phyloP scores from a whole-genome alignment of 2,888 invertebrate species.

The Andrena hattorfiana region DNA sequence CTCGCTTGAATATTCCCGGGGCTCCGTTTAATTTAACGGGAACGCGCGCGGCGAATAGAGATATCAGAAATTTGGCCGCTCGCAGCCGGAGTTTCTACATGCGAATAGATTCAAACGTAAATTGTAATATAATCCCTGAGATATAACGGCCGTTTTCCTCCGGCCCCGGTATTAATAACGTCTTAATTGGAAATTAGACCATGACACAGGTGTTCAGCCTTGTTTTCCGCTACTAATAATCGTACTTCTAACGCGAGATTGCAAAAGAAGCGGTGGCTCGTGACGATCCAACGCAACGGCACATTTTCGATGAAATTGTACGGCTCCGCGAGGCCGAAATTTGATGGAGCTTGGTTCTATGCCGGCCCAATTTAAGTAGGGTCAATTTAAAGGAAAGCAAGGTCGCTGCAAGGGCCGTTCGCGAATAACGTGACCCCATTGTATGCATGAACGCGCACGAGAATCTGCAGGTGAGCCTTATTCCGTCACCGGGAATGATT shows the following conservation, averaged over 20 bases:
- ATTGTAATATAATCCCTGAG: constrained; percentile 67
- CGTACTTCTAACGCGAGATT: background rate
- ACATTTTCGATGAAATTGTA: background rate
- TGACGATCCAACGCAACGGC: background rate
- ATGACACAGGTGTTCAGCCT: constrained; percentile 55
- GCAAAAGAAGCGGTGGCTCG: background rate
- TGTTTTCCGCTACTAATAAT: constrained; percentile 52
- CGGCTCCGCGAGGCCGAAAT: background rate
- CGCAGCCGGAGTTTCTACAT: constrained; percentile 21
- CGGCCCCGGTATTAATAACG: constrained; percentile 63
- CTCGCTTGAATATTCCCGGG: constrained; percentile 30
- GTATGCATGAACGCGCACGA: constrained; percentile 42
- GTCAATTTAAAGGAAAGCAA: constrained; percentile 11
- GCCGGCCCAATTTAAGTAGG: background rate
- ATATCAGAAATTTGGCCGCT: constrained; percentile 49
- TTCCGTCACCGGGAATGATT: constrained; percentile 58
- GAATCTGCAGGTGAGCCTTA: constrained; percentile 48
- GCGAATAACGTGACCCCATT: constrained; percentile 49
- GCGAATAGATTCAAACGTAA: constrained; percentile 60
- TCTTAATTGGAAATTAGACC: constrained; percentile 72
- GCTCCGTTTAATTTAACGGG: constrained; percentile 45
- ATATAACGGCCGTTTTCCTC: constrained; percentile 43
- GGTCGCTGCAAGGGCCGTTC: background rate
- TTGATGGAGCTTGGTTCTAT: background rate
- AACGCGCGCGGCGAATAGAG: constrained; percentile 32